Evolutionary conservation across 2,113 vertebrate genomes (phyloP).

Genomic region (Boleophthalmus pectinirostris): DNA sequence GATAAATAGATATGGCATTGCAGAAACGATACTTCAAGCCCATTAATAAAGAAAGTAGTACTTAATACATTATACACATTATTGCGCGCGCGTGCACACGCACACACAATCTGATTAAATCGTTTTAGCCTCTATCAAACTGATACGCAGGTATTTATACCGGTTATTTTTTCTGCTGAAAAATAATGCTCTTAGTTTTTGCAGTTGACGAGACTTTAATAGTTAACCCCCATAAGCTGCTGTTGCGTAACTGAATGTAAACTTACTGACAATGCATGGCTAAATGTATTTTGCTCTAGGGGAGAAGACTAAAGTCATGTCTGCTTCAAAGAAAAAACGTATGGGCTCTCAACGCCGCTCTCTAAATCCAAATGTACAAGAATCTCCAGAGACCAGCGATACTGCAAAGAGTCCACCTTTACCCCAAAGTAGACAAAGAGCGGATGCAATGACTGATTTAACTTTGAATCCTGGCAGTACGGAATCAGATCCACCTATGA

Average conservation of each 20-base stretch:
- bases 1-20: neutral
- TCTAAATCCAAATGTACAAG: slow-evolving; percentile 23
- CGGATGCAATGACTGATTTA: neutral
- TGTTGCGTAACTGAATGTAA: neutral
- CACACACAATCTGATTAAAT: neutral
- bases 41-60: no score
- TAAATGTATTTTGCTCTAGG: slow-evolving; percentile 50
- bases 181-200: neutral
- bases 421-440: neutral
- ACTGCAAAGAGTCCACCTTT: neutral
- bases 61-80: no score
- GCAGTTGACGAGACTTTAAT: neutral
- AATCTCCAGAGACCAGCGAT: slow-evolving; percentile 6
- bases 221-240: neutral
- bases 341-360: slow-evolving; percentile 72
- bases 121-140: neutral
- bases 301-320: slow-evolving; percentile 65
- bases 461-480: neutral
- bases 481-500: neutral
- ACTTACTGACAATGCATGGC: slow-evolving; percentile 19
- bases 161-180: neutral
- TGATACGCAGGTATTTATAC: neutral
- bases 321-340: slow-evolving; percentile 70
- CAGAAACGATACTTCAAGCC: neutral
- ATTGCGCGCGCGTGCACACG: no score